Evolutionary conservation across 2,113 vertebrate species (phyloP), one percentile per base, ranked within the genome.

Genomic region (Sceloporus tristichus): DNA sequence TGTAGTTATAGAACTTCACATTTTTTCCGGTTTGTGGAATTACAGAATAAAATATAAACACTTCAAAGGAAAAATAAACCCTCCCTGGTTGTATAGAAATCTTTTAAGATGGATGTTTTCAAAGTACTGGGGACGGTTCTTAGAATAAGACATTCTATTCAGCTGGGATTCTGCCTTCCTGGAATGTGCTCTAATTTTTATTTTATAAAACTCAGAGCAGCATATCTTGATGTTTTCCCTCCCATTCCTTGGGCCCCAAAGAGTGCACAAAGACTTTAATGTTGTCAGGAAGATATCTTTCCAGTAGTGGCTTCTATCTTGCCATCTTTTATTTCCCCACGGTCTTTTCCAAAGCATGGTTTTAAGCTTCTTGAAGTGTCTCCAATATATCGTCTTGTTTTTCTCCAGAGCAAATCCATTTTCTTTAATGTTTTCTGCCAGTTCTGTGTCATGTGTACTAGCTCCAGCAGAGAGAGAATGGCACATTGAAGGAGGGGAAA

Each of bases 291-390:
- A 54, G 73, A 83, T 66, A 54, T 68, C 59, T 76, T 84, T 83
- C 62, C 40, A 38, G 74, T 27, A n/a, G 74, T 53, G 38, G 59
- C 74, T 34, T 77, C 66, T 25, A 56, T 56, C 40, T 27, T 19
- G 56, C 81, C 73, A 68, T 16, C 18, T 83, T 25, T n/a, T 9
- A 65, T 73, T 56, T 77, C 84, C 84, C 84, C 9, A 29, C 71
- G 76, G 84, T 42, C 56, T 85, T 65, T 65, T 77, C 56, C 59
- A 70, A 88, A 19, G 38, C 23, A 21, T 42, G 74, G 10, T 68
- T 79, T 88, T 70, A 70, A 68, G 80, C 87, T 83, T 77, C 73
- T 68, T 83, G 81, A 84, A 84, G 59, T 78, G 42, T 66, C 79
- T 83, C 56, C 68, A 76, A 82, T 83, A 40, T 53, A 13, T 59